phyloP scores from a whole-genome alignment of 1,140 invertebrate species.

The Conus betulinus region DNA sequence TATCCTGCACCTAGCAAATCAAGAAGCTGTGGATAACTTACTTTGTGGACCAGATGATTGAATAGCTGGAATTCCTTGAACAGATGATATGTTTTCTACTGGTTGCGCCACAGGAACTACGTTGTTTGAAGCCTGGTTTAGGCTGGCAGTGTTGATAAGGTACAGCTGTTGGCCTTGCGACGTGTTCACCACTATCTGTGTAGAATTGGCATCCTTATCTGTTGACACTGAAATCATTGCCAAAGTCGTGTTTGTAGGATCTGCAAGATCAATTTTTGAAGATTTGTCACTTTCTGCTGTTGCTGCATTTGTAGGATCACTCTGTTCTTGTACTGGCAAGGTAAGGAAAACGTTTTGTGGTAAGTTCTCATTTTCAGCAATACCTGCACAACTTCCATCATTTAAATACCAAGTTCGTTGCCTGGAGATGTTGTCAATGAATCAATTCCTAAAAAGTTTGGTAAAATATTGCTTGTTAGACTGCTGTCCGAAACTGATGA shows the following conservation, averaged over 20 bases:
- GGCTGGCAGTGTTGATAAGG: constrained; percentile 62
- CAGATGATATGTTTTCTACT: neutral
- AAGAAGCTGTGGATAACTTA: neutral
- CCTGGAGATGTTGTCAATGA: constrained; percentile 15
- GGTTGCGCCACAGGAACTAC: constrained; percentile 42
- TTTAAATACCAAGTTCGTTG: constrained; percentile 19
- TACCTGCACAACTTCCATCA: neutral
- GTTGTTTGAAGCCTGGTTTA: constrained; percentile 56
- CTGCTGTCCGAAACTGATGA: constrained; percentile 25
- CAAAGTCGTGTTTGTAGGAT: constrained; percentile 47
- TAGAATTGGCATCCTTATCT: constrained; percentile 62
- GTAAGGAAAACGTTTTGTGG: constrained; percentile 23
- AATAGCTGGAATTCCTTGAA: neutral
- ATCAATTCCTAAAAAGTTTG: constrained; percentile 22
- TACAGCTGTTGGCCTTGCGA: constrained; percentile 63
- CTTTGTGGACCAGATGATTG: constrained; percentile 20
- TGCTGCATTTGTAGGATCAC: neutral
- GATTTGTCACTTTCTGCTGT: constrained; percentile 18
- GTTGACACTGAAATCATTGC: constrained; percentile 64
- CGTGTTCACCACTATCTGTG: constrained; percentile 67
- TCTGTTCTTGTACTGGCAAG: neutral
- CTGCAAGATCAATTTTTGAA: constrained; percentile 22
- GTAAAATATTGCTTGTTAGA: constrained; percentile 13
- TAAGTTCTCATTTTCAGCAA: constrained; percentile 21
- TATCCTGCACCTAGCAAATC: no score